Base-by-base conservation (phyloP, 2,888 invertebrate species). In the Microplitis manilae region DNA sequence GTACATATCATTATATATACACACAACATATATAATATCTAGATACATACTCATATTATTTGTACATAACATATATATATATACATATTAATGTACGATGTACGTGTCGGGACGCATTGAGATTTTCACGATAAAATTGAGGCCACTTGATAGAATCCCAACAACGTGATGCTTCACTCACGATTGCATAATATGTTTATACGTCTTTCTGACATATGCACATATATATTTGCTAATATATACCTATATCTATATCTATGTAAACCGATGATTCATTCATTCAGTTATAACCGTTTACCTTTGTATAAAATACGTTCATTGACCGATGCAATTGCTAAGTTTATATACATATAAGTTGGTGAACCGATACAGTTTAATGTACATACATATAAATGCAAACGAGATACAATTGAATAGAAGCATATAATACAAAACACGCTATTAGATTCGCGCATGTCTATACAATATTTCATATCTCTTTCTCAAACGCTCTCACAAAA, bases 321-420 rank as follows among this genome's bases (percentile, higher is more conserved):
- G 84, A 84, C 81, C 82, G 83, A 81, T 81, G 80, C 77, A 72
- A 71, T 77, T 78, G 75, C 39, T 7, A 62, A 41, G 61, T 73
- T n/a, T 30, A 68, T 50, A 61, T 40, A 76, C 65, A 59, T 20
- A 20, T 13, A 13, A 50, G 50, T 50, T 50, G 50, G 9, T 8
- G 4, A 8, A 5, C 50, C 50, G 13, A 50, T 50, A 50, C 50
- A 5, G 50, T 50, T 13, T 50, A 50, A 50, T 50, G 50, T 50
- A 50, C 13, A 50, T 5, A 68, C 68, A 68, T 64, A 73, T 64
- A 61, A 68, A 73, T 62, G 40, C 40, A 39, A 60, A 73, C 64
- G 15, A 39, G 38, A 61, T 59, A 69, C 50, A 72, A 73, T 50
- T 59, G 62, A 69, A 69, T 77, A 73, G 20, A 68, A 71, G 67